Evolutionary conservation across 2,113 vertebrate species (phyloP).

Genomic region (Oenanthe melanoleuca): DNA sequence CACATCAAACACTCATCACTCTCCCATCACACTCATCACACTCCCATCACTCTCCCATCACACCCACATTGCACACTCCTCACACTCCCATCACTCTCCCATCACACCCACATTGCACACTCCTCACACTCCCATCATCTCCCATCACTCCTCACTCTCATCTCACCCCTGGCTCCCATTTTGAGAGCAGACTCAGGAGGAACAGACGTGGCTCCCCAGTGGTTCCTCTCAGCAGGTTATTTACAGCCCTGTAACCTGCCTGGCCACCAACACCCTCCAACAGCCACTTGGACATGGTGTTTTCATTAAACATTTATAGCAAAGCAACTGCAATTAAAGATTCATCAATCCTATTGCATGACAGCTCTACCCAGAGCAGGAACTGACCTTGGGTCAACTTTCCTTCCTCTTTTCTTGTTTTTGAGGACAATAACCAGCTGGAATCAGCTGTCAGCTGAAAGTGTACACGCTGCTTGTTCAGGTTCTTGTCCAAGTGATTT

Average conservation of each 20-base stretch:
- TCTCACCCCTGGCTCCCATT: neutral
- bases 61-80: neutral
- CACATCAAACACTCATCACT: neutral
- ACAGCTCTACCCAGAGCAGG: constrained; percentile 22
- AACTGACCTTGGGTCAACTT: constrained; percentile 47
- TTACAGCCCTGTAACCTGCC: constrained; percentile 33
- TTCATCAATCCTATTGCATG: constrained; percentile 62
- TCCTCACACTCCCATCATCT: neutral
- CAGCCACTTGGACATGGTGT: constrained; percentile 65
- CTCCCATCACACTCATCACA: too few species aligned
- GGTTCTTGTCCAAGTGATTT: neutral
- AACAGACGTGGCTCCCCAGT: neutral
- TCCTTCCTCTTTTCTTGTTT: neutral
- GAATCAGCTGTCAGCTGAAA: neutral
- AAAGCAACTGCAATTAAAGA: constrained; percentile 72
- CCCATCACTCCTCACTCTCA: too few species aligned
- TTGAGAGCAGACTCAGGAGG: neutral
- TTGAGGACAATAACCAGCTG: neutral
- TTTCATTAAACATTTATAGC: constrained; percentile 76
- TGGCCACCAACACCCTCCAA: constrained; percentile 10
- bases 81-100: neutral
- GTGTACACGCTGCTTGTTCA: neutral
- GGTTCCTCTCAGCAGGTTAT: neutral
- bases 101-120: neutral
- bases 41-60: too few species aligned